These are phyloP conservation scores for Steinernema hermaphroditum DNA, from an alignment of 2,888 invertebrate species.

Conservation along the genomic window DNA sequence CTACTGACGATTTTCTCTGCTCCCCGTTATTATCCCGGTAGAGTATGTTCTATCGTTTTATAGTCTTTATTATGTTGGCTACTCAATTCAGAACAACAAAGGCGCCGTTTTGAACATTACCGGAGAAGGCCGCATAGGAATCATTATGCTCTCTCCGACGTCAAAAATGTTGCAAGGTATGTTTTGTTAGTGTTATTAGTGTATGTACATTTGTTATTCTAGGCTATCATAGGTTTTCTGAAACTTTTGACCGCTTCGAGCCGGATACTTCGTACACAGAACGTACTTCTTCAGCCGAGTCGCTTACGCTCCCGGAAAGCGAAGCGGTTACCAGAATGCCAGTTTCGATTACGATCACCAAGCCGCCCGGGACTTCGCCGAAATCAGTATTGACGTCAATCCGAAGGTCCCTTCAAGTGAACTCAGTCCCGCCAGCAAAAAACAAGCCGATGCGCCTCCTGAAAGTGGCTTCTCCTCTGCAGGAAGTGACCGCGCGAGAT, in stretches of 20 bases:
- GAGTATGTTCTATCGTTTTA: not conserved
- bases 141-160: slow-evolving; percentile 23
- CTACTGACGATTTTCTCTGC: slow-evolving; percentile 31
- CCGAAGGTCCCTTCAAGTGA: not conserved
- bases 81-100: slow-evolving; percentile 36
- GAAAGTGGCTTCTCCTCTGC: not conserved
- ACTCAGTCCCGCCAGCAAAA: not conserved
- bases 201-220: not conserved
- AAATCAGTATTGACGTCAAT: not conserved
- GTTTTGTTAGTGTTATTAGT: too few species aligned
- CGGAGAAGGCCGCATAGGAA: slow-evolving; percentile 36
- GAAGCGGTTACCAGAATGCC: not conserved
- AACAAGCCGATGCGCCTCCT: not conserved
- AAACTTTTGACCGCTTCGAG: not conserved
- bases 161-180: not conserved
- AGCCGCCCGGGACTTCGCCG: not conserved
- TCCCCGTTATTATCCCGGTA: slow-evolving; percentile 31
- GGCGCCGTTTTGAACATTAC: slow-evolving; percentile 33
- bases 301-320: slow-evolving; percentile 2
- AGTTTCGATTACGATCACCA: not conserved
- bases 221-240: not conserved
- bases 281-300: slow-evolving; percentile 2
- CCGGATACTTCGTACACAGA: slow-evolving; percentile 15
- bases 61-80: too few species aligned
- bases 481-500: not conserved